Conservation (phyloP, 2,797 vertebrate genomes). For the Argya squamiceps region DNA sequence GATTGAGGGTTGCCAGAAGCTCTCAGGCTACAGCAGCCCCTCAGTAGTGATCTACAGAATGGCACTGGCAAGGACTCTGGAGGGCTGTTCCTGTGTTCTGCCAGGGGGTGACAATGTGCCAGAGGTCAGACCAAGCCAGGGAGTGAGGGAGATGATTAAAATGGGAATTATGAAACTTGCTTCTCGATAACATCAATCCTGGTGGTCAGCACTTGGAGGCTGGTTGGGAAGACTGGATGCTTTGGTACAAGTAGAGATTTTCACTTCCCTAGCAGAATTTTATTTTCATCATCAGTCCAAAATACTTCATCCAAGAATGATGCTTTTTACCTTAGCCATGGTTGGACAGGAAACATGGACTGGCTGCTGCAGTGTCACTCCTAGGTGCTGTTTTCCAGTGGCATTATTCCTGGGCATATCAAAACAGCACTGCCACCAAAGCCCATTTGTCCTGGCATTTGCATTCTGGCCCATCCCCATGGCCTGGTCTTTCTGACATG, state of each 20-base stretch:
- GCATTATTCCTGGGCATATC: neutral
- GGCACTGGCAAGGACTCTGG: neutral
- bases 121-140: neutral
- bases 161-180: constrained; percentile 2
- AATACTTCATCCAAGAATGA: neutral
- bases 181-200: neutral
- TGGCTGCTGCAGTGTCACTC: neutral
- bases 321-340: neutral
- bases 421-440: neutral
- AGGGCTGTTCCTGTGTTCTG: neutral
- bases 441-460: neutral
- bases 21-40: neutral
- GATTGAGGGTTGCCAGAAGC: constrained; percentile 2
- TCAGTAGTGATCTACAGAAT: neutral
- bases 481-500: neutral
- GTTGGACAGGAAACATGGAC: neutral
- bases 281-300: neutral
- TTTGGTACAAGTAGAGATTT: neutral
- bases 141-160: constrained; percentile 4
- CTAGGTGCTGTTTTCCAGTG: neutral
- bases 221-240: neutral
- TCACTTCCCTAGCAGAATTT: neutral
- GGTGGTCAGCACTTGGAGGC: neutral
- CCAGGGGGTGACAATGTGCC: constrained; percentile 23
- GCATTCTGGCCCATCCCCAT: constrained; percentile 19